A percentile compares a stretch with the other conserved stretches of the same genome.
Conservation (phyloP, 1,140 invertebrate genomes). For the Zaprionus africanus region DNA sequence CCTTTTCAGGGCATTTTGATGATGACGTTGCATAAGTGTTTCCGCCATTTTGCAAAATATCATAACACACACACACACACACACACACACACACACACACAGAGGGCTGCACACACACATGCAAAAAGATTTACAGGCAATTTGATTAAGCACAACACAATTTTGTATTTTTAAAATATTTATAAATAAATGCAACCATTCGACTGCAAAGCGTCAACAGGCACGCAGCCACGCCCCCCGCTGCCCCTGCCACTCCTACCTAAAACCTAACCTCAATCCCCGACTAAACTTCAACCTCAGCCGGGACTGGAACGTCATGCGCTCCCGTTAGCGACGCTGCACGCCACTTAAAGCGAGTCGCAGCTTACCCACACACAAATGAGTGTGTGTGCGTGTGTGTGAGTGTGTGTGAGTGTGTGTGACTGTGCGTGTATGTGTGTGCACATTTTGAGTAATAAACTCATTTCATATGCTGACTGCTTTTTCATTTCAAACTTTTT, state of each 20-base stretch:
- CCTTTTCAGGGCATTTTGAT: constrained; percentile 53
- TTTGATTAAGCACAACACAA: constrained; percentile 69
- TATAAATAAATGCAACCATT: constrained; percentile 77
- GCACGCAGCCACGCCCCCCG: constrained; percentile 10
- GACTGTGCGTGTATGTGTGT: constrained; percentile 5
- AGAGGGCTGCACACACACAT: constrained; percentile 6
- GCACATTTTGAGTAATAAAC: constrained; percentile 80
- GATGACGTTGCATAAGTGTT: constrained; percentile 60
- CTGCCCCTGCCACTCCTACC: not conserved
- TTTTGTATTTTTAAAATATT: constrained; percentile 73
- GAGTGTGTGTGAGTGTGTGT: constrained; percentile 10
- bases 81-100: constrained; percentile 5
- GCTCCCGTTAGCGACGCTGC: constrained; percentile 45
- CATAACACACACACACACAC: constrained; percentile 13
- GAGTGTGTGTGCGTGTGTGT: not conserved
- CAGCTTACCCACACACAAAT: constrained; percentile 16
- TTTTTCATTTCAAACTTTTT: constrained; percentile 81
- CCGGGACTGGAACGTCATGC: constrained; percentile 43
- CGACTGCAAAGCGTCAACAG: constrained; percentile 50
- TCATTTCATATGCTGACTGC: constrained; percentile 83
- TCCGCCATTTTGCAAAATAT: constrained; percentile 58
- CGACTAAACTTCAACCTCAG: constrained; percentile 16
- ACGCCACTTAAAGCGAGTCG: constrained; percentile 72
- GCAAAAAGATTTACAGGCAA: constrained; percentile 43
- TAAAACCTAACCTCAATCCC: not conserved